A percentile compares a stretch with the other conserved stretches of the same genome.
phyloP scores from a whole-genome alignment of 30 jellyfish, hydroid and myxozoan species.

The Aurelia sp. region DNA sequence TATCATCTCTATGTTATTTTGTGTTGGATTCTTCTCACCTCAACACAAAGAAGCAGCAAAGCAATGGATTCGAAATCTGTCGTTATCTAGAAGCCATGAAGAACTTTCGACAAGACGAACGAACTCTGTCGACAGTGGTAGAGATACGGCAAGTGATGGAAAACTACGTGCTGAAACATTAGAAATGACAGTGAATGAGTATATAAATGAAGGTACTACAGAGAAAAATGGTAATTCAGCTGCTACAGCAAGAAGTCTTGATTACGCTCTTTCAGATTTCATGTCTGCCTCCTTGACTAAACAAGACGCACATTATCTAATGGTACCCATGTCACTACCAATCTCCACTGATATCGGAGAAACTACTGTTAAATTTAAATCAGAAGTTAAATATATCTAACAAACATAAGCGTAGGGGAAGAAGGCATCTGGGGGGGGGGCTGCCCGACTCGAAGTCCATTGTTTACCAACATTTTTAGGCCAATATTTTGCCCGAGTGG shows the following conservation, averaged over 20 bases:
- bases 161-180: slow-evolving; percentile 31
- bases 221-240: neutral
- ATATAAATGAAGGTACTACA: neutral
- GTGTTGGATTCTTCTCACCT: slow-evolving; percentile 68
- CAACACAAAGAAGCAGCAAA: slow-evolving; percentile 72
- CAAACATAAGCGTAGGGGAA: too few species aligned
- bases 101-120: slow-evolving; percentile 52
- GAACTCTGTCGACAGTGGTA: slow-evolving; percentile 44
- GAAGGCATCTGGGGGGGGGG: too few species aligned
- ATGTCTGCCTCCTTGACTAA: slow-evolving; percentile 1
- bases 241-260: slow-evolving; percentile 2
- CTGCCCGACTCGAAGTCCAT: too few species aligned
- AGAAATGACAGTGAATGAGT: neutral
- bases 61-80: slow-evolving; percentile 62
- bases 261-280: neutral
- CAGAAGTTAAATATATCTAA: too few species aligned
- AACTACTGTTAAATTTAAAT: too few species aligned
- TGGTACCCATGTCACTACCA: slow-evolving; percentile 65
- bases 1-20: slow-evolving; percentile 10
- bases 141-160: slow-evolving; percentile 57
- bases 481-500: too few species aligned
- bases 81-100: slow-evolving; percentile 52
- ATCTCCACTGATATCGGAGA: neutral
- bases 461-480: too few species aligned
- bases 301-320: slow-evolving; percentile 51